Base-by-base conservation (phyloP, 2,888 invertebrate genomes). In the Andrena flavipes region DNA sequence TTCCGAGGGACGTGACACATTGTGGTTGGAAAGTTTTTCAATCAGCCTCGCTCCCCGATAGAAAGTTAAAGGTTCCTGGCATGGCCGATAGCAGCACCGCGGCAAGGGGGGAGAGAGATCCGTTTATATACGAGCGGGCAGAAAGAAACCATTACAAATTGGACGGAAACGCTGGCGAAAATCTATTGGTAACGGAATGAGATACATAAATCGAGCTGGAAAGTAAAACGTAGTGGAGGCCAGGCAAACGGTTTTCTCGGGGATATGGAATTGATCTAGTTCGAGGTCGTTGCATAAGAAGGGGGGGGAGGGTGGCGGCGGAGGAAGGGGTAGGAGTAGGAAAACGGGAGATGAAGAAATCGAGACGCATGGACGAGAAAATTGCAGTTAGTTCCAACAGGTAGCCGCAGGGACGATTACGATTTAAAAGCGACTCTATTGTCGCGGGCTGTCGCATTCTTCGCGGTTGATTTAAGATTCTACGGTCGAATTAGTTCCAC, bases 331-430 rank as follows among this genome's bases (percentile, higher is more conserved):
- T 13, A 4, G 42, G 35, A 4, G 10, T 10, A 29, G 42, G 7
- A 26, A 30, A 35, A 68, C 13, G 56, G 56, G 76, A 35, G 62
- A 33, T 59, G 63, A 63, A 35, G 68, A 49, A 74, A 73, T 63
- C 16, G 64, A 54, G 64, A 26, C 13, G 20, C 35, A 64, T 56
- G 65, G 51, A 64, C 35, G 49, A 29, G 56, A 8, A 82, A 77
- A 77, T 63, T 80, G 84, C 80, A 79, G 82, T 80, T 74, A 83
- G 84, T 87, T 90, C 87, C 91, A 90, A 91, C 90, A 90, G 89
- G 91, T 90, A 91, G 90, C 85, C 72, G 73, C 35, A 71, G 75
- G 69, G 77, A 84, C 82, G 80, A 88, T 84, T 80, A 82, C 84
- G 85, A 87, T 90, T 90, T 86, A 84, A 89, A 86, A 87, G 85